Evolutionary conservation across 1,140 invertebrate species (phyloP), one percentile per base, ranked within the genome.

Genomic region (Gryon sp.): DNA sequence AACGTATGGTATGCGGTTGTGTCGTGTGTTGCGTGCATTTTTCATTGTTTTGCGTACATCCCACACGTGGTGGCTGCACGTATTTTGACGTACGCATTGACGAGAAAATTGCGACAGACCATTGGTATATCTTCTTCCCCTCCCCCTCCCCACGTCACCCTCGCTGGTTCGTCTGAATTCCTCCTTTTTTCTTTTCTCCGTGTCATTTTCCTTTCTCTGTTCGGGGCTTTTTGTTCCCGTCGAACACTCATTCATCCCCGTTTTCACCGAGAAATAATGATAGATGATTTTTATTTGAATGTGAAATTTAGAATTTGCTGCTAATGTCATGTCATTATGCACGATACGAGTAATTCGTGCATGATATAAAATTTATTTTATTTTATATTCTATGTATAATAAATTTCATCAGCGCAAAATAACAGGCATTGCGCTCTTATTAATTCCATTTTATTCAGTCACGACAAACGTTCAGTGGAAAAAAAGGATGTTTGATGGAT

Each of bases 21-120:
- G 57, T 75, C 59, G 72, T 63, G 75, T 76, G 69, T 73, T 78
- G 72, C 69, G 66, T 82, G 80, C 76, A 79, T 82, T 78, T 82
- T 82, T 82, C 76, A 82, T 82, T 78, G 76, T 78, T 70, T 82
- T 66, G 69, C 36, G 78, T 65, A 55, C 62, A 55, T 73, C 65
- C 78, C 69, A 68, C 60, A 65, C 73, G 48, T 57, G 68, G 52
- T 63, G 43, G 32, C 40, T 66, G 14, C n/a, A n/a, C n/a, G n/a
- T 55, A 63, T 69, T 78, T 78, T 69, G 75, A 77, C 50, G 70
- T 72, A 52, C 68, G 78, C 72, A 81, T 80, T 78, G 75, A 78
- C 63, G 78, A 78, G 77, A 78, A 81, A 81, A 81, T 81, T 79
- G 70, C 76, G 45, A 77, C 68, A 68, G 62, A 48, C 68, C 79